Evolutionary conservation across 2,113 vertebrate genomes (phyloP).

Genomic region (Zosterops lateralis): DNA sequence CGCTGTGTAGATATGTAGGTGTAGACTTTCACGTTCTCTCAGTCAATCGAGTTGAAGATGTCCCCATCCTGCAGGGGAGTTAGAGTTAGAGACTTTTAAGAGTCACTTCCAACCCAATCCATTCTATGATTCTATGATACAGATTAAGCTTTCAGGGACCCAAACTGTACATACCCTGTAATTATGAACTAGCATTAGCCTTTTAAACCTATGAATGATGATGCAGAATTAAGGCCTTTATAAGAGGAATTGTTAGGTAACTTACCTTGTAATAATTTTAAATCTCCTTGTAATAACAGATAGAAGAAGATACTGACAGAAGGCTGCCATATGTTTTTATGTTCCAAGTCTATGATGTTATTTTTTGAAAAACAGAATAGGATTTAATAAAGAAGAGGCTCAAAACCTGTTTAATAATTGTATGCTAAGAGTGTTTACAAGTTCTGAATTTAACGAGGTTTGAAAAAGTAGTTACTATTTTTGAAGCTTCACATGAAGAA

Average conservation of each 20-base stretch:
- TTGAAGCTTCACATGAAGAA: background rate
- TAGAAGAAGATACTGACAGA: background rate
- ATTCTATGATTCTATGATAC: background rate
- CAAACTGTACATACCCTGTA: fast-evolving
- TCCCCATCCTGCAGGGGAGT: too few species aligned
- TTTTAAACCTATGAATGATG: background rate
- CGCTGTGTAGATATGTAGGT: background rate
- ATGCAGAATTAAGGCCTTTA: background rate
- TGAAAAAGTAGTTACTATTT: background rate
- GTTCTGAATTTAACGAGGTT: background rate
- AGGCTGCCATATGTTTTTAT: background rate
- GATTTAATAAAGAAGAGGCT: background rate
- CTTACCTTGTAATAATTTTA: background rate
- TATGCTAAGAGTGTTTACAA: background rate
- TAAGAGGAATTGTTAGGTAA: background rate
- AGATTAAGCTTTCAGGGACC: background rate
- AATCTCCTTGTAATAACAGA: background rate
- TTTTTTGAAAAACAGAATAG: background rate
- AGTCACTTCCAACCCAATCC: background rate
- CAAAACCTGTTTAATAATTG: background rate
- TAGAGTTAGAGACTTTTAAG: background rate
- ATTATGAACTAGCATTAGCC: background rate
- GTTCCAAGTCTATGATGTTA: background rate
- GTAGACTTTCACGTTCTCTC: background rate
- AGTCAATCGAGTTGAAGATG: background rate